Evolutionary conservation across 2,113 vertebrate species (phyloP), one percentile per base, ranked within the genome.

Genomic region (Crotalus horridus): DNA sequence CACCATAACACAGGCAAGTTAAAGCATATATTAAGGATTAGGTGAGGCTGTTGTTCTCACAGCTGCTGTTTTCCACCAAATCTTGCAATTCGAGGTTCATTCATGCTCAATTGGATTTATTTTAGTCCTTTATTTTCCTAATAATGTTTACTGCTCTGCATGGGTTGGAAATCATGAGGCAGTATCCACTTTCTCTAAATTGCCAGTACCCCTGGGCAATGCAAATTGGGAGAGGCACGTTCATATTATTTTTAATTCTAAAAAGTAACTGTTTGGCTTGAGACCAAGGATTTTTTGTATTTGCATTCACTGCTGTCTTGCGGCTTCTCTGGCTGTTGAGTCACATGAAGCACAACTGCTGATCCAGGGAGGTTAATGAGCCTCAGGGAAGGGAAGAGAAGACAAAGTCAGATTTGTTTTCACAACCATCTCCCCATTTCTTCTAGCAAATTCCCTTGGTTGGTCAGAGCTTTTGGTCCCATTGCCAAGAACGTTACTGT

Each of bases 351-450:
- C 93, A n/a, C 90, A 87, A 91, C 23, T 24, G 69, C 58, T 93
- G 89, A 87, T 90, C 90, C 55, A 90, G 92, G 85, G 89, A 92
- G 93, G 93, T 94, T 94, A 95, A 0, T 4, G 94, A 95, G 90
- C 6, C 85, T 90, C 74, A 59, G 55, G 48, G 53, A n/a, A 85
- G 48, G 33, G 61, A 95, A 93, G 92, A 46, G 24, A 92, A 85
- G 46, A 96, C 93, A 96, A 92, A 95, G 69, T 64, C 93, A 88
- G 46, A 21, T 81, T 96, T 95, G 94, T 95, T 96, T 96, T 93
- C 90, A 29, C 59, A 93, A 94, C 20, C 10, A 0, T 8, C 0
- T 26, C 0, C 6, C 0, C 86, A 87, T 85, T 94, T 92, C 91
- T 93, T 33, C 87, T 85, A 17, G 54, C 55, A 64, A 93, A 93